These are phyloP conservation scores for Mungos mungo DNA, from an alignment of 2,113 vertebrate species.

Conservation along the genomic window DNA sequence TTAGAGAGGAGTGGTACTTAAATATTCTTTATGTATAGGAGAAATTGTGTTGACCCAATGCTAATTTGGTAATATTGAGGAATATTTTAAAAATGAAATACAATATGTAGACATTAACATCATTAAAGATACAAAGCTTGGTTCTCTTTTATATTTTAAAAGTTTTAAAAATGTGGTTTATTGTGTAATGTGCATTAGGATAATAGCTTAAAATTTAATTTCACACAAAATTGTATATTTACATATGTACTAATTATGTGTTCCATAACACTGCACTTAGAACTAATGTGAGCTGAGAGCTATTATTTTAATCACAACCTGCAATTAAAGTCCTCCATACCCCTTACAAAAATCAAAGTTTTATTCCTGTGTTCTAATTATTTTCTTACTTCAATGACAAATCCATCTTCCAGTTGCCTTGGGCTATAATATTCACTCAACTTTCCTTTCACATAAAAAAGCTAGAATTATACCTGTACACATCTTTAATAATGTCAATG, in stretches of 20 bases:
- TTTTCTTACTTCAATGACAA: conserved; percentile 56
- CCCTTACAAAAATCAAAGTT: conserved; percentile 18
- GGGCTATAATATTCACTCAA: conserved; percentile 46
- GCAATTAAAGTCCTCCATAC: background rate
- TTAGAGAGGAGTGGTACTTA: background rate
- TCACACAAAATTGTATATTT: background rate
- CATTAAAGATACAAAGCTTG: background rate
- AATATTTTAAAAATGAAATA: background rate
- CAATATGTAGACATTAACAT: background rate
- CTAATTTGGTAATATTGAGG: background rate
- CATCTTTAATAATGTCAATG: conserved; percentile 50
- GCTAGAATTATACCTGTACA: background rate
- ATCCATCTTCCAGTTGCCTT: conserved; percentile 33
- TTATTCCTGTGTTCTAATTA: conserved; percentile 36
- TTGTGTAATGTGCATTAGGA: background rate
- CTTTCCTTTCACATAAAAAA: conserved; percentile 28
- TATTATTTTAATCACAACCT: conserved; percentile 49
- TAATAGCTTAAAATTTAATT: background rate
- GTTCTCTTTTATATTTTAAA: background rate
- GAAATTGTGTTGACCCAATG: background rate
- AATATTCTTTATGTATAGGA: background rate
- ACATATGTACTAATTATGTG: background rate
- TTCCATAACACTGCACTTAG: background rate
- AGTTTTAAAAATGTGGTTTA: background rate
- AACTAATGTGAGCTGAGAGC: background rate